These are phyloP conservation scores for Stomatorhinus ivindoensis DNA, from an alignment of 2,113 vertebrate genomes.

Conservation along the genomic window DNA sequence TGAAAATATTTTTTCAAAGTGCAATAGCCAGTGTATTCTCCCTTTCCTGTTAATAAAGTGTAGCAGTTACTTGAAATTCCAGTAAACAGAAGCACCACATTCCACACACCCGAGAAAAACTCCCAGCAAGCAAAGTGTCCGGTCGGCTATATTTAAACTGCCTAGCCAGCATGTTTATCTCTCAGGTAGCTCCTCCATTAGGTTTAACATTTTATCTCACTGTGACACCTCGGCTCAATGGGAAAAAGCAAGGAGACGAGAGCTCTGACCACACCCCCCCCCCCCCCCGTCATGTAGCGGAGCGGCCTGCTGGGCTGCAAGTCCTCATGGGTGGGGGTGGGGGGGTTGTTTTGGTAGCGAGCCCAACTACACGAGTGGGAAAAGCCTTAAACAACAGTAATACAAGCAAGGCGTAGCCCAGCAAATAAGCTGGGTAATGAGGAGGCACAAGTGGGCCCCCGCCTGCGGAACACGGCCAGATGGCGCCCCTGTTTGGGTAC, in stretches of 20 bases:
- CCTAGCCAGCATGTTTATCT: neutral
- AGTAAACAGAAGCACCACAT: neutral
- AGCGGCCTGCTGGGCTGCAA: neutral
- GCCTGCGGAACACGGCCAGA: neutral
- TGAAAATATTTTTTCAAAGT: neutral
- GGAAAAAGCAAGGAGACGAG: neutral
- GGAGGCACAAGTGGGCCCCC: neutral
- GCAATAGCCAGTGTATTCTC: neutral
- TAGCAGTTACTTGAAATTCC: neutral
- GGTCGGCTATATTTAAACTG: neutral
- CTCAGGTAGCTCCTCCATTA: neutral
- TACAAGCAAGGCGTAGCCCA: neutral
- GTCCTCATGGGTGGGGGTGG: neutral
- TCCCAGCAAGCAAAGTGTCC: neutral
- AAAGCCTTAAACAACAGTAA: neutral
- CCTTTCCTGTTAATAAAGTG: neutral
- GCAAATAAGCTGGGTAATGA: conserved; percentile 7
- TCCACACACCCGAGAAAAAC: neutral
- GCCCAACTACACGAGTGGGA: neutral
- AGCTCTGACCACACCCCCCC: neutral
- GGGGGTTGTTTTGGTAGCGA: neutral
- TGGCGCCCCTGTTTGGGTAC: neutral
- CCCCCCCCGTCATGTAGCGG: neutral
- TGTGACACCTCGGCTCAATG: neutral
- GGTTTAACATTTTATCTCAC: neutral